A percentile compares a stretch with the other conserved stretches of the same genome.
phyloP scores from a whole-genome alignment of 2,888 invertebrate genomes.

The Pyrgus malvae region DNA sequence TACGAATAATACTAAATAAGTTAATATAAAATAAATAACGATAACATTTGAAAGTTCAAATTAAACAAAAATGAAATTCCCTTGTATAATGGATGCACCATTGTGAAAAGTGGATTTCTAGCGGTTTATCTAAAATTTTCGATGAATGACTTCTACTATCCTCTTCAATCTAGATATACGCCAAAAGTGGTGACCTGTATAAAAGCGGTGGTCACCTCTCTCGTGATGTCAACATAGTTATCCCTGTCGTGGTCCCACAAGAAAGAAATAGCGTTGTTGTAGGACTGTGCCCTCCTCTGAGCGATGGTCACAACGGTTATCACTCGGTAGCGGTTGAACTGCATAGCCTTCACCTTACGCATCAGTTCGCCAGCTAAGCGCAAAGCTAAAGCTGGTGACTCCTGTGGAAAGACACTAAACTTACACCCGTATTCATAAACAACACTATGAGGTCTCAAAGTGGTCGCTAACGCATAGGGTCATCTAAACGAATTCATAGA shows the following conservation, averaged over 20 bases:
- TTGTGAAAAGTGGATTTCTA: no score
- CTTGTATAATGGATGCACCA: no score
- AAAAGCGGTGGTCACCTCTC: slow-evolving; percentile 51
- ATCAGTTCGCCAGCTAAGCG: slow-evolving; percentile 57
- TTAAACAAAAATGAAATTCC: no score
- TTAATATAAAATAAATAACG: no score
- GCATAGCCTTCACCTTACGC: slow-evolving; percentile 51
- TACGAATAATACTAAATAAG: no score
- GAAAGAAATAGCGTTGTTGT: slow-evolving; percentile 64
- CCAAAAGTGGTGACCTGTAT: slow-evolving; percentile 67
- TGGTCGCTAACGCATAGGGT: no score
- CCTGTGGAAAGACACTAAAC: slow-evolving; percentile 31
- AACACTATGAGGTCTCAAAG: no score
- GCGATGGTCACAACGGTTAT: slow-evolving; percentile 58
- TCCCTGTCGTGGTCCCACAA: slow-evolving; percentile 68
- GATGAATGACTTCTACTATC: no score
- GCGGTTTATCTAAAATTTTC: no score
- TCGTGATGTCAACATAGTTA: slow-evolving; percentile 47
- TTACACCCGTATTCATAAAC: no score
- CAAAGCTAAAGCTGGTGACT: slow-evolving; percentile 47
- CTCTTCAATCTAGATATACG: slow-evolving; percentile 54
- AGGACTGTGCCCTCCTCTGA: slow-evolving; percentile 64
- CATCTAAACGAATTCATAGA: no score
- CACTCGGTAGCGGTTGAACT: slow-evolving; percentile 61
- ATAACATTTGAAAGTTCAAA: no score